phyloP scores from a whole-genome alignment of 2,113 vertebrate species.

The Bettongia penicillata region DNA sequence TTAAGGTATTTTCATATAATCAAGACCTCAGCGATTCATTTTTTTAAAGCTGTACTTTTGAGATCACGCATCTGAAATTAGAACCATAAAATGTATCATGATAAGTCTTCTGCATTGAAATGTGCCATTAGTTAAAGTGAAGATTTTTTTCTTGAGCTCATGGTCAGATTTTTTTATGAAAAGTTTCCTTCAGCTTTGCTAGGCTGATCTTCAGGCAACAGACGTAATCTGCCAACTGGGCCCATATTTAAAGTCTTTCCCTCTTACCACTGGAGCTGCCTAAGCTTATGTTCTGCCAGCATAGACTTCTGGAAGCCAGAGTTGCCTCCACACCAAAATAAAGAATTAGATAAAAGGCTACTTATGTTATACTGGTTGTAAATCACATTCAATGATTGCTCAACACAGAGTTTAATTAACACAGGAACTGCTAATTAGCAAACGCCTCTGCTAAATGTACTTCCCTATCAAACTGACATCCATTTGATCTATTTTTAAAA shows the following conservation, averaged over 20 bases:
- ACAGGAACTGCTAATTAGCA: not conserved
- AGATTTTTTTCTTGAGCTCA: not conserved
- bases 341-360: not conserved
- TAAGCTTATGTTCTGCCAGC: not conserved
- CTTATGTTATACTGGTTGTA: not conserved
- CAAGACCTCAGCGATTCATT: not conserved
- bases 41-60: not conserved
- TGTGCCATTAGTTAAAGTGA: not conserved
- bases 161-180: not conserved
- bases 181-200: not conserved
- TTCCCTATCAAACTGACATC: conserved; percentile 18
- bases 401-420: not conserved
- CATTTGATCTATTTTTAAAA: conserved; percentile 36
- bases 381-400: conserved; percentile 3
- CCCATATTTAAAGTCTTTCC: not conserved
- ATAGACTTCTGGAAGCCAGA: not conserved
- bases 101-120: not conserved
- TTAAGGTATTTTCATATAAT: not conserved
- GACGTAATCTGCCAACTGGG: not conserved
- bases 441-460: not conserved
- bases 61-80: conserved; percentile 24
- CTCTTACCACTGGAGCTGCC: not conserved
- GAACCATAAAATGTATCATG: not conserved
- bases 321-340: not conserved
- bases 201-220: not conserved